Percentiles rank a stretch among this genome's conserved stretches.
phyloP scores from a whole-genome alignment of 1,140 invertebrate species.

The Lethrus apterus region DNA sequence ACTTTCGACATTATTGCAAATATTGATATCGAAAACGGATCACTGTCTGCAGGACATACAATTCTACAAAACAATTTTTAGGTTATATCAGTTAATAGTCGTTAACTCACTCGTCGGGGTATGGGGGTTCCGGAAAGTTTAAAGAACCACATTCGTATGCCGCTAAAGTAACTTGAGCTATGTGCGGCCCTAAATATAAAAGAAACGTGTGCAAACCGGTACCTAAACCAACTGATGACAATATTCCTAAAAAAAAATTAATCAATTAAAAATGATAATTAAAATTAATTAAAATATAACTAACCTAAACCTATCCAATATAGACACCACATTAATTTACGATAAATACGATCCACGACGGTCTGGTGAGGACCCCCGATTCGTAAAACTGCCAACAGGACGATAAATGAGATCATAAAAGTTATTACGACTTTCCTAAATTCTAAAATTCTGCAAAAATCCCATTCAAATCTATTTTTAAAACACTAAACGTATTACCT shows the following conservation, averaged over 20 bases:
- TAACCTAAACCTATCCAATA: constrained; percentile 85
- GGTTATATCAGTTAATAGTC: not conserved
- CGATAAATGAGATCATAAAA: constrained; percentile 39
- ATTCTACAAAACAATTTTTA: constrained; percentile 48
- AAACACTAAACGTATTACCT: constrained; percentile 35
- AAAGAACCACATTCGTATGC: constrained; percentile 94
- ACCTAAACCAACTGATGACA: constrained; percentile 95
- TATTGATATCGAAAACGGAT: constrained; percentile 53
- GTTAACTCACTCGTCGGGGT: constrained; percentile 71
- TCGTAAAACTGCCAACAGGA: constrained; percentile 41
- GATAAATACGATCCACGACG: constrained; percentile 41
- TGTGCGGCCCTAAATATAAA: constrained; percentile 89
- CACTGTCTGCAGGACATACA: constrained; percentile 62
- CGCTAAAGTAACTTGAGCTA: constrained; percentile 92
- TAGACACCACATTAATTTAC: constrained; percentile 63
- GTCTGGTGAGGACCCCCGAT: constrained; percentile 44
- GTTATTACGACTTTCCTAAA: constrained; percentile 44
- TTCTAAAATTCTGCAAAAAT: constrained; percentile 45
- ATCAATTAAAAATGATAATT: not conserved
- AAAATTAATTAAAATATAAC: not conserved
- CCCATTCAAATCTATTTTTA: not conserved
- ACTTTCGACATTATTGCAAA: constrained; percentile 95
- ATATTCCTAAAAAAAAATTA: constrained; percentile 56
- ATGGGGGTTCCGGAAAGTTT: constrained; percentile 89
- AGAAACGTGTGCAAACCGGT: constrained; percentile 98